Evolutionary conservation across 2,113 vertebrate species (phyloP).

Genomic region (Aegotheles bennettii): DNA sequence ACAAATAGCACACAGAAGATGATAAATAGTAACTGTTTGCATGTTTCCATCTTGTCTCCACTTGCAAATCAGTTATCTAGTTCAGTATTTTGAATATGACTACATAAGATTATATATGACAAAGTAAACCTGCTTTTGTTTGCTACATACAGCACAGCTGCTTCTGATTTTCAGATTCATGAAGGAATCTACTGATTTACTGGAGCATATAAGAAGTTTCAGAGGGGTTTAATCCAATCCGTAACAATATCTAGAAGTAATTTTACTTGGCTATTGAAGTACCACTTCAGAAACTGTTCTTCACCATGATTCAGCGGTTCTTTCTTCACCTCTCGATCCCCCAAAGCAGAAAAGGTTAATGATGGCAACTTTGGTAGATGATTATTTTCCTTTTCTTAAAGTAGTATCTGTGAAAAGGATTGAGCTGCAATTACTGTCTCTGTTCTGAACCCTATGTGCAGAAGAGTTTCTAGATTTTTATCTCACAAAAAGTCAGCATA

Average conservation of each 20-base stretch:
- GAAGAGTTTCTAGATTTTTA: not conserved
- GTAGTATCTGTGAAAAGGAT: not conserved
- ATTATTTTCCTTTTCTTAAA: not conserved
- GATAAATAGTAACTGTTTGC: not conserved
- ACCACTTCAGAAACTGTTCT: not conserved
- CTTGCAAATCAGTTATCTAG: not conserved
- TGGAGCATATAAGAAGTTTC: not conserved
- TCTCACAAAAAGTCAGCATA: not conserved
- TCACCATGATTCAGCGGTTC: not conserved
- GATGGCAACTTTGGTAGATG: not conserved
- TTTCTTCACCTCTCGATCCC: not conserved
- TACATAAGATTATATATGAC: not conserved
- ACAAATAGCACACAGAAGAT: not conserved
- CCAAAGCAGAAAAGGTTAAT: conserved; percentile 38
- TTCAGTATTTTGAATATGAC: not conserved
- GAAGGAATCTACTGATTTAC: not conserved
- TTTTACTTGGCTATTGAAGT: not conserved
- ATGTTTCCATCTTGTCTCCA: not conserved
- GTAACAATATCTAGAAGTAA: not conserved
- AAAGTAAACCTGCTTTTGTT: not conserved
- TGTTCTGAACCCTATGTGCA: not conserved
- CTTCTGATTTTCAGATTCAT: not conserved
- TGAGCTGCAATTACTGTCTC: conserved; percentile 11
- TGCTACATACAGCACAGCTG: not conserved
- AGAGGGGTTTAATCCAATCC: not conserved